Percentiles rank a stretch among this genome's conserved stretches.
Evolutionary conservation across 2,797 vertebrate genomes (phyloP).

Genomic region (Peromyscus attwateri): DNA sequence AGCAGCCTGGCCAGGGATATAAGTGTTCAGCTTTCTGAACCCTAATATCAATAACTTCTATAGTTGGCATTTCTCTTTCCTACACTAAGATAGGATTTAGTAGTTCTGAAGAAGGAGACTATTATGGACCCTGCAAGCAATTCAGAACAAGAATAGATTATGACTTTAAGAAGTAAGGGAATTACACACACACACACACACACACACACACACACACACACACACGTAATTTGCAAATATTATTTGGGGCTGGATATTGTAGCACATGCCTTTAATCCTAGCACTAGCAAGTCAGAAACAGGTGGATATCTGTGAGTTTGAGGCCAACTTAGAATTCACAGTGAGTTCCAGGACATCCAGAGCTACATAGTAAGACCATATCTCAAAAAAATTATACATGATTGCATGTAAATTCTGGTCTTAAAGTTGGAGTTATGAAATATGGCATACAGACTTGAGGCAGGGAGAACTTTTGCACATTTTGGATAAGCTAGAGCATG

Average conservation of each 20-base stretch:
- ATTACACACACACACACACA: background rate
- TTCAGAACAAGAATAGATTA: background rate
- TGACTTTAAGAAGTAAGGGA: background rate
- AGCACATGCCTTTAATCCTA: background rate
- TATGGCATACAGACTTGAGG: background rate
- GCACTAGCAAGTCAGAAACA: background rate
- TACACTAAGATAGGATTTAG: background rate
- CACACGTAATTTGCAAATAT: background rate
- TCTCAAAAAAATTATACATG: background rate
- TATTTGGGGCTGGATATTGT: background rate
- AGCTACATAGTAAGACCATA: background rate
- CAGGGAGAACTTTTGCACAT: too few relatives aligned
- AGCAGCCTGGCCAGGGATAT: background rate
- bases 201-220: too few relatives aligned
- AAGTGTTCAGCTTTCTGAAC: background rate
- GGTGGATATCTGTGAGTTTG: background rate
- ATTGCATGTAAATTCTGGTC: background rate
- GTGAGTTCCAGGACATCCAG: background rate
- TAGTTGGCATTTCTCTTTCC: background rate
- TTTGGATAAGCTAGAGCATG: too few relatives aligned
- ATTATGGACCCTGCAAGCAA: too few relatives aligned
- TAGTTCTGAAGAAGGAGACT: too few relatives aligned
- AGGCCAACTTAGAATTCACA: background rate
- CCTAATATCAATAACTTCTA: background rate
- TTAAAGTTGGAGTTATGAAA: background rate